phyloP scores from a whole-genome alignment of 2,888 invertebrate species.

The Arrhopalites spinosus region DNA sequence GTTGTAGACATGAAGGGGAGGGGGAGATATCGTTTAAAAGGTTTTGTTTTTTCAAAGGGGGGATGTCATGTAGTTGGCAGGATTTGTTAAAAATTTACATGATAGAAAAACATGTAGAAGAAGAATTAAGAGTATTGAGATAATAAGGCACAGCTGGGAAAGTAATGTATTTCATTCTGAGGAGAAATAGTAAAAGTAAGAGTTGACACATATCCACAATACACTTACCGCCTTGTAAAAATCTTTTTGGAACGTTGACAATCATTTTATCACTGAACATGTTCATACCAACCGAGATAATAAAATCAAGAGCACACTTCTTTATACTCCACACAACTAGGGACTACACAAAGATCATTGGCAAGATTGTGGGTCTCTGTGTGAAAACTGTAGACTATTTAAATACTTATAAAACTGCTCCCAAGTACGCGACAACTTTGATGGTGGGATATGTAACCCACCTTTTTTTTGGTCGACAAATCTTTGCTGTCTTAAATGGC shows the following conservation, averaged over 20 bases:
- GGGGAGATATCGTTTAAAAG: no score
- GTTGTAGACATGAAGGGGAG: no score
- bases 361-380: no score
- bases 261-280: slow-evolving; percentile 26
- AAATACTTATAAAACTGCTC: no score
- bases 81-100: neutral
- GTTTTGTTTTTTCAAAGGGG: neutral
- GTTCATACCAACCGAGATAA: no score
- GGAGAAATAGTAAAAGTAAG: no score
- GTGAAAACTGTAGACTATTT: no score
- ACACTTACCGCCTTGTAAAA: neutral
- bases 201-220: neutral
- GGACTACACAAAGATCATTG: no score
- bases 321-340: neutral
- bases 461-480: no score
- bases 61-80: neutral
- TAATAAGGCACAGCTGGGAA: slow-evolving; percentile 37
- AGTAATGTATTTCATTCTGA: neutral
- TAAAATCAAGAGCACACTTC: neutral
- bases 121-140: slow-evolving; percentile 14
- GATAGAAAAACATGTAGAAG: neutral
- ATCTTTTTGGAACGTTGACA: slow-evolving; percentile 37
- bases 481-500: no score
- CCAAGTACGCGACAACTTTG: no score
- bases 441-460: no score